These are phyloP conservation scores for Prunella strophiata DNA, from an alignment of 2,797 vertebrate species.

Conservation along the genomic window DNA sequence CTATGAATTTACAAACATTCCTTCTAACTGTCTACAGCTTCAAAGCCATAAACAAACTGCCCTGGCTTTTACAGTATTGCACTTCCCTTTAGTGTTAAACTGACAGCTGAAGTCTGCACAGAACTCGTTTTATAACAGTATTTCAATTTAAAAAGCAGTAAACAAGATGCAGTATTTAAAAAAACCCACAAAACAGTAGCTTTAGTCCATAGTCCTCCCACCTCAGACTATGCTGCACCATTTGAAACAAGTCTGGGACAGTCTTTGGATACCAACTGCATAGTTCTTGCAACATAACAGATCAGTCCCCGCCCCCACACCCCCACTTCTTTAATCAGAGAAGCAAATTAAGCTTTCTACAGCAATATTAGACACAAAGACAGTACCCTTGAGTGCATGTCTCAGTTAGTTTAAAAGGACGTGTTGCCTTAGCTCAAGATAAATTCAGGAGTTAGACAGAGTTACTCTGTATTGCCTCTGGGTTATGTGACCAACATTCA, in stretches of 20 bases:
- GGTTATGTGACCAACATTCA: not conserved
- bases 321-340: not conserved
- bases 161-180: not conserved
- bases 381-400: not conserved
- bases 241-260: not conserved
- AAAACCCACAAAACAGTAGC: not conserved
- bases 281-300: not conserved
- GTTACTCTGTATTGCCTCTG: not conserved
- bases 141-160: not conserved
- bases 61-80: constrained; percentile 15
- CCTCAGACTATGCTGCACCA: not conserved
- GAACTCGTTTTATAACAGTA: not conserved
- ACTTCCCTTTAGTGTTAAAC: constrained; percentile 8
- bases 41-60: not conserved
- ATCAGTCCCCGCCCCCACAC: too few relatives aligned
- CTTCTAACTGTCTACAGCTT: not conserved
- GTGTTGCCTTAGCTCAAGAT: not conserved
- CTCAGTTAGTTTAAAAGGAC: not conserved
- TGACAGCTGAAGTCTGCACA: not conserved
- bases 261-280: not conserved
- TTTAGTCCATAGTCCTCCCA: not conserved
- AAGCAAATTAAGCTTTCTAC: constrained; percentile 25
- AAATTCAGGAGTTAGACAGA: not conserved
- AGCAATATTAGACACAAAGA: not conserved
- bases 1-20: not conserved